Evolutionary conservation across 2,113 vertebrate genomes (phyloP), one percentile per base, ranked within the genome.

Genomic region (Centropristis striata): DNA sequence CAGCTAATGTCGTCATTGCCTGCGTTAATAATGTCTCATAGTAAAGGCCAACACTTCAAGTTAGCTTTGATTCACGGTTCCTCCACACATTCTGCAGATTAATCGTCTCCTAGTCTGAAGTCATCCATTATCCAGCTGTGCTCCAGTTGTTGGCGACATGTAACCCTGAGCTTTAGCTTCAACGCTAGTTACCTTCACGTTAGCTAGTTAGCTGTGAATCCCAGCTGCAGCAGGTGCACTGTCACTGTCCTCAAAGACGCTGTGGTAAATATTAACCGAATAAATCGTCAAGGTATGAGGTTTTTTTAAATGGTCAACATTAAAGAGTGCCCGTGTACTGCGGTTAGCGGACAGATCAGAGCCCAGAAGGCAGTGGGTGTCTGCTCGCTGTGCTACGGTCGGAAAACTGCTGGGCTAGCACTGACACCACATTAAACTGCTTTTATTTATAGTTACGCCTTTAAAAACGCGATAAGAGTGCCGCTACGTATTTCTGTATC

Each of bases 361-460:
- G 41, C 66, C 25, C 67, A 67, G 69, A 78, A 84, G 71, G 46
- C 71, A 63, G 91, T 89, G 87, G 89, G 85, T 80, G 92, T 84
- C 82, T 89, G 86, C 89, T 54, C 12, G 71, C 55, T 84, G 46
- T 85, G 88, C 81, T 70, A 61, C 46, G 63, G 68, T 81, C 81
- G 86, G 84, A 84, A 90, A 91, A 87, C 88, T 90, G 89, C 89
- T 85, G 57, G 77, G 90, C 80, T 91, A 92, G 90, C 90, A 88
- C 54, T 32, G 23, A 49, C 54, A 68, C n/a, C 51, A 71, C 25
- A 63, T 65, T 58, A 18, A 54, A 58, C 67, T 51, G 80, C 28
- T 83, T 82, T 80, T 36, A 49, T 78, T 51, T 50, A 1, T 13
- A 55, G 75, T 65, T 25, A 28, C 21, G 10, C 18, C 3, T 27